Conservation (phyloP, 2,888 invertebrate species). For the Marasmarcha lunaedactyla region DNA sequence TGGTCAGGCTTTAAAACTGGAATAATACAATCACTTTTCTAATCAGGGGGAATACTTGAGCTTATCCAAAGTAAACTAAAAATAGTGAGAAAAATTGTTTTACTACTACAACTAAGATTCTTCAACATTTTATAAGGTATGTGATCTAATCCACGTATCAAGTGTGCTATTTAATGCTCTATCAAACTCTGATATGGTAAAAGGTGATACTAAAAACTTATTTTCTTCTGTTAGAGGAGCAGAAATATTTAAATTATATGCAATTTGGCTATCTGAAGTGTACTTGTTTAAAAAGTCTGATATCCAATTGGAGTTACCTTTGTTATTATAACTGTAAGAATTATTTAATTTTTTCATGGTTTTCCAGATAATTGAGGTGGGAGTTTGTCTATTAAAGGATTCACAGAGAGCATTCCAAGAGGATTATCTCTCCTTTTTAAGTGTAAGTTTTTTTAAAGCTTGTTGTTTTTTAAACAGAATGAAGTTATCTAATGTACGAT, state of each 20-base stretch:
- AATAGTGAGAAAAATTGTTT: conserved; percentile 1
- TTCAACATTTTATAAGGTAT: conserved; percentile 1
- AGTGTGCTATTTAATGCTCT: conserved; percentile 2
- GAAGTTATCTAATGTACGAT: too few relatives aligned
- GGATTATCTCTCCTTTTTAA: conserved; percentile 4
- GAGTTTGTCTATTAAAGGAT: conserved; percentile 7
- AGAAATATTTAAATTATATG: neutral
- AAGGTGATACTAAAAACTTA: conserved; percentile 1
- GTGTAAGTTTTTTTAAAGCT: conserved; percentile 6
- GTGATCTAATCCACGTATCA: conserved; percentile 4
- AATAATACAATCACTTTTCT: conserved; percentile 10
- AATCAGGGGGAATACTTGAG: conserved; percentile 6
- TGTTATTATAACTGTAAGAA: conserved; percentile 1
- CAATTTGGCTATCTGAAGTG: neutral
- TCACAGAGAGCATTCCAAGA: conserved; percentile 3
- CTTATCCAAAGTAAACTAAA: conserved; percentile 4
- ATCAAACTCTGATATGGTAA: conserved; percentile 4
- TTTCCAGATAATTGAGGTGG: conserved; percentile 5
- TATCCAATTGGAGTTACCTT: neutral
- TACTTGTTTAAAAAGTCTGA: neutral
- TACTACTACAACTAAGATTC: neutral
- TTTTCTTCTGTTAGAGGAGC: neutral
- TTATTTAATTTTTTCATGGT: conserved; percentile 8
- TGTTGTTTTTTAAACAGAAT: conserved; percentile 7
- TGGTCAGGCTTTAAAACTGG: conserved; percentile 11